Evolutionary conservation across 2,797 vertebrate genomes (phyloP), one percentile per base, ranked within the genome.

Genomic region (Neopelma chrysocephalum): DNA sequence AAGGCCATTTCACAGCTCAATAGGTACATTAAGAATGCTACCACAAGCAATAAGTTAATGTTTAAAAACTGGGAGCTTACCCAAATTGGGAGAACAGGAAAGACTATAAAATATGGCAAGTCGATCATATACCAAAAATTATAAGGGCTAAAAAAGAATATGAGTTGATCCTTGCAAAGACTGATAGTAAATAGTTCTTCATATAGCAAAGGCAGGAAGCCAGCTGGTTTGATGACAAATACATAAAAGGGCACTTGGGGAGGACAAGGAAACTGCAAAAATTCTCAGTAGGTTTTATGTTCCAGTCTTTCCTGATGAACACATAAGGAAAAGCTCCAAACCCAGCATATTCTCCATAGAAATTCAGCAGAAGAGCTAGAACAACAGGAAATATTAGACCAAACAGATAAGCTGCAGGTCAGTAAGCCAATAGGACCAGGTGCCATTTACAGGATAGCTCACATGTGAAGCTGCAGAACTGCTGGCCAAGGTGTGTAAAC

Each of bases 131-230:
- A 64, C 6, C 26, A 72, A 14, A 91, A 89, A 70, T 79, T 43
- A 45, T 42, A 82, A 69, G 51, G 38, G 27, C 23, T 94, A 45
- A 85, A 82, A 87, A 57, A 38, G 58, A 54, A 61, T 20, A 68
- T 62, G 25, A 53, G 17, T 19, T 76, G 43, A 81, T 26, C 23
- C 31, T 58, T 88, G 80, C 36, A 56, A 65, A 51, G 40, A 50
- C 36, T 60, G 64, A 70, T 73, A 91, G 64, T 64, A 90, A 91
- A 89, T 58, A 82, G 34, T 72, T 76, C 70, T 91, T 89, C 80
- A 58, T 66, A 62, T 43, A 82, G 60, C 51, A 90, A 91, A 91
- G 71, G 80, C 92, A 90, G 60, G 56, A 95, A 94, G 76, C 76
- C 92, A 85, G n/a, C 47, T 72, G 40, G 60, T 79, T 93, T 51